These are phyloP conservation scores for Xylophagus ater DNA, from an alignment of 2,888 invertebrate genomes.

Conservation along the genomic window DNA sequence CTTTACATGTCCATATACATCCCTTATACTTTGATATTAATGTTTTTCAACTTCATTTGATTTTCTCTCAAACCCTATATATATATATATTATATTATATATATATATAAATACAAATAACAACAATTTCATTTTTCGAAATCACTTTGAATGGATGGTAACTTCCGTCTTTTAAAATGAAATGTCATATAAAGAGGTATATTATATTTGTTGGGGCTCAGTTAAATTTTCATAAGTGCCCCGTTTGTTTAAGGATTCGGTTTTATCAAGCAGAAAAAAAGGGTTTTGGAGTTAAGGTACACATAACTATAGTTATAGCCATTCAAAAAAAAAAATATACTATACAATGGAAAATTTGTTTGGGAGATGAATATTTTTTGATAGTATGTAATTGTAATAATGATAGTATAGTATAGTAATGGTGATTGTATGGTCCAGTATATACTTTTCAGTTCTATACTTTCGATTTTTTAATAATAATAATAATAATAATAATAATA, in stretches of 20 bases:
- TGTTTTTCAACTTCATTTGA: not conserved
- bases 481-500: too few relatives aligned
- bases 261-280: constrained; percentile 8
- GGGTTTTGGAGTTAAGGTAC: too few relatives aligned
- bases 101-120: not conserved
- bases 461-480: too few relatives aligned
- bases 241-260: constrained; percentile 12
- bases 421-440: too few relatives aligned
- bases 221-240: constrained; percentile 16
- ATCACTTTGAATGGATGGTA: constrained; percentile 17
- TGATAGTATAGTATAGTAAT: too few relatives aligned
- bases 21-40: too few relatives aligned
- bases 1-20: constrained; percentile 8
- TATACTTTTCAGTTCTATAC: too few relatives aligned
- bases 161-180: constrained; percentile 17
- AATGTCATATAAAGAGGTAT: constrained; percentile 12
- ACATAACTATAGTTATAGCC: too few relatives aligned
- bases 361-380: too few relatives aligned
- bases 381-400: too few relatives aligned
- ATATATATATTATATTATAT: not conserved
- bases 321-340: too few relatives aligned
- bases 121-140: constrained; percentile 9
- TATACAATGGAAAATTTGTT: too few relatives aligned
- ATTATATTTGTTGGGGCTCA: constrained; percentile 12
- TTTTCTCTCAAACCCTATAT: not conserved